Evolutionary conservation across 2,888 invertebrate species (phyloP).

Genomic region (Pomacea canaliculata): DNA sequence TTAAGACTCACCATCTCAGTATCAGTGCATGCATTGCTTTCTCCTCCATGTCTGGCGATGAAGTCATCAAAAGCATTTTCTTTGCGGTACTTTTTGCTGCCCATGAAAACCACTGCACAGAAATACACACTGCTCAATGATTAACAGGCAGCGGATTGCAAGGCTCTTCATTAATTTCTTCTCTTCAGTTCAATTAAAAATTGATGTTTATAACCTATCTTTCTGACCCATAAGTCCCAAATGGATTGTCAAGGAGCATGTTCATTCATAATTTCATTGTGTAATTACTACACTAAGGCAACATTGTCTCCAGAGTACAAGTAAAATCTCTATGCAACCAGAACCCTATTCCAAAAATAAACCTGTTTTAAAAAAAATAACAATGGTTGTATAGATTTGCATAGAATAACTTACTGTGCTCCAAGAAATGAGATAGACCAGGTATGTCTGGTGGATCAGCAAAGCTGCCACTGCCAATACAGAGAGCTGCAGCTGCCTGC

Average conservation of each 20-base stretch:
- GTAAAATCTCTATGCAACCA: too few relatives aligned
- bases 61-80: slow-evolving; percentile 89
- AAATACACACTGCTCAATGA: background rate
- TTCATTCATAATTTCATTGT: too few relatives aligned
- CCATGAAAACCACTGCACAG: slow-evolving; percentile 88
- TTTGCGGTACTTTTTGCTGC: slow-evolving; percentile 86
- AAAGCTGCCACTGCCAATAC: slow-evolving; percentile 59
- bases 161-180: background rate
- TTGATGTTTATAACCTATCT: too few relatives aligned
- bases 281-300: too few relatives aligned
- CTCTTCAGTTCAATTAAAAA: too few relatives aligned
- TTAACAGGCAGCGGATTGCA: background rate
- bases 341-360: too few relatives aligned
- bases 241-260: too few relatives aligned
- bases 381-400: too few relatives aligned
- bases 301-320: too few relatives aligned
- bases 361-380: too few relatives aligned
- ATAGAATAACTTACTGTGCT: slow-evolving; percentile 63
- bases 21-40: slow-evolving; percentile 89
- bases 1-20: slow-evolving; percentile 75
- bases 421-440: slow-evolving; percentile 68
- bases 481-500: slow-evolving; percentile 35
- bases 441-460: slow-evolving; percentile 66
- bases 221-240: too few relatives aligned
- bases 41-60: slow-evolving; percentile 81